Base-by-base conservation (phyloP, 1,140 invertebrate species). In the Formica selysi region DNA sequence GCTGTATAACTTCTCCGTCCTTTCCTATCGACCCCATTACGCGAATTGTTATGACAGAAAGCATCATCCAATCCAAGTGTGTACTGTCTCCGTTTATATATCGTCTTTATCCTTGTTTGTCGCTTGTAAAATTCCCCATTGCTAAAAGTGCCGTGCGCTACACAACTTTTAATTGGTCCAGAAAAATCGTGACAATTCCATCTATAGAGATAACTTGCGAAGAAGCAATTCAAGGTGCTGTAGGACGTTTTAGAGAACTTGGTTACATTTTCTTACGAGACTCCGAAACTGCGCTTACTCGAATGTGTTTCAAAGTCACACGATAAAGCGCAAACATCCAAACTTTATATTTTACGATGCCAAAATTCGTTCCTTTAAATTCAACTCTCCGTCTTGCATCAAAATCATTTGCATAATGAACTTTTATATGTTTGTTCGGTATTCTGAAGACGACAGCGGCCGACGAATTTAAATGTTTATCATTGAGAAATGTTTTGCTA, bases 1-100 rank as follows among this genome's bases (percentile, higher is more conserved):
- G 89, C 41, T 86, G 44, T 86, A 19, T 51, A 86, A 76, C 67
- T 74, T 89, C 76, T 85, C 48, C 87, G 36, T 74, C 90, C 74
- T 81, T 87, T 88, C 86, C 80, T 67, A 85, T 71, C 91, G 87
- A 87, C 80, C 86, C 59, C 57, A 73, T 90, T 91, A 91, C 84
- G 48, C 76, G 87, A 88, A 90, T 90, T 91, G 90, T 91, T 91
- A 89, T 91, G 91, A 91, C 85, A 91, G 90, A 91, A 91, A 91
- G 85, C 91, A 91, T 64, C 80, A 90, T 85, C 86, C 85, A 62
- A 78, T 84, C 64, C 54, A 3, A 87, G 86, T 90, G 80, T 78
- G 86, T 78, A 81, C 76, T 16, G 54, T 78, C 76, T 29, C 74
- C 78, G 81, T 91, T 91, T 71, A 44, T 29, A 87, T 76, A 62